These are phyloP conservation scores for Arion vulgaris DNA, from an alignment of 1,140 invertebrate genomes.

Conservation along the genomic window DNA sequence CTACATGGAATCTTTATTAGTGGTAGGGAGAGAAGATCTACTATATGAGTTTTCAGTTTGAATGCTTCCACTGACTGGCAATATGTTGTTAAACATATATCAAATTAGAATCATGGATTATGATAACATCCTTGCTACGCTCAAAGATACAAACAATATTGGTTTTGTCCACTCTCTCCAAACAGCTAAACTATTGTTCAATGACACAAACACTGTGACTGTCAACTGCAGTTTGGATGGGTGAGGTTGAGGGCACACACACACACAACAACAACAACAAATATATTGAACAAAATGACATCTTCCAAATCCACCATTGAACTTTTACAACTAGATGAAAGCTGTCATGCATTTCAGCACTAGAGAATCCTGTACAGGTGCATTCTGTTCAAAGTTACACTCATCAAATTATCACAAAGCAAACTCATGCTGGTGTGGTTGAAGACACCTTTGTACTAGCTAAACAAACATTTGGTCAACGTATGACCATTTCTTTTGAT, in stretches of 20 bases:
- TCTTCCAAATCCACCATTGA: slow-evolving; percentile 16
- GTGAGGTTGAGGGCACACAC: too few species aligned
- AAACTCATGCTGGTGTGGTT: background rate
- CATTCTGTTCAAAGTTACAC: background rate
- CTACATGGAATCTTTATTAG: too few species aligned
- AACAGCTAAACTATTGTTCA: background rate
- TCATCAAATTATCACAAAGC: background rate
- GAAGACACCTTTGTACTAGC: background rate
- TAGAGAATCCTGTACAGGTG: background rate
- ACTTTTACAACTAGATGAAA: background rate
- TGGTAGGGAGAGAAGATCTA: too few species aligned
- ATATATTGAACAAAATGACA: too few species aligned
- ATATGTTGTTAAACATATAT: too few species aligned
- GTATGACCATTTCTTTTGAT: too few species aligned
- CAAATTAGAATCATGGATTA: too few species aligned
- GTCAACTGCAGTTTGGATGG: background rate
- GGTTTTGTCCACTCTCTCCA: too few species aligned
- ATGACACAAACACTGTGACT: background rate
- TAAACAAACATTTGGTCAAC: background rate
- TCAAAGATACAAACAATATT: too few species aligned
- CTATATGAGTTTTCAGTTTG: too few species aligned
- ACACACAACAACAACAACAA: slow-evolving; percentile 14
- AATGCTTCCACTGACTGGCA: too few species aligned
- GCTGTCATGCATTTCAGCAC: background rate
- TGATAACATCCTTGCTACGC: too few species aligned